These are phyloP conservation scores for Aleadryas rufinucha DNA, from an alignment of 2,113 vertebrate genomes.

Conservation along the genomic window DNA sequence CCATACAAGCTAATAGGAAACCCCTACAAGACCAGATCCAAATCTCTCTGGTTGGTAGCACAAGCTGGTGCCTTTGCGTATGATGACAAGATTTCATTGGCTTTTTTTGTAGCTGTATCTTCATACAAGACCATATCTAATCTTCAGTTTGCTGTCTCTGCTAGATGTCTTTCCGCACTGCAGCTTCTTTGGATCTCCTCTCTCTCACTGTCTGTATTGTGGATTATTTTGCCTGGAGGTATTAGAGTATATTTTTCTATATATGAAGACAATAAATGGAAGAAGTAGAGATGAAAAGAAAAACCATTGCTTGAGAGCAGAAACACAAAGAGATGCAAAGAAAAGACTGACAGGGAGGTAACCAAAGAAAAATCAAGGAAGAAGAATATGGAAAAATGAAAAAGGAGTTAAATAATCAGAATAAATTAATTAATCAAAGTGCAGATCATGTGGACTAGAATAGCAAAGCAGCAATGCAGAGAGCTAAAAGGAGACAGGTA, in stretches of 20 bases:
- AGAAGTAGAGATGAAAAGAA: slow-evolving; percentile 46
- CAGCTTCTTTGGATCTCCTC: slow-evolving; percentile 6
- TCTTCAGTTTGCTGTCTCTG: slow-evolving; percentile 44
- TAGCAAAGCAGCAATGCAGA: slow-evolving; percentile 33
- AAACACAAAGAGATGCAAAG: slow-evolving; percentile 24
- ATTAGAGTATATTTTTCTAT: slow-evolving; percentile 62
- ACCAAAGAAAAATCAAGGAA: slow-evolving; percentile 34
- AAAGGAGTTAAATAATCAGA: slow-evolving; percentile 67
- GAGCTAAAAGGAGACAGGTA: neutral
- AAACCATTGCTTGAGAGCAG: slow-evolving; percentile 18
- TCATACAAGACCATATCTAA: slow-evolving; percentile 29
- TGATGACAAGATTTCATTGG: slow-evolving; percentile 43
- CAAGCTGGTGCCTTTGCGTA: slow-evolving; percentile 31
- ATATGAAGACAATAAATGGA: slow-evolving; percentile 68
- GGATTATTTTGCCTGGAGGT: slow-evolving; percentile 54
- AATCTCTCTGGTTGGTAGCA: neutral
- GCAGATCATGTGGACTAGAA: slow-evolving; percentile 50
- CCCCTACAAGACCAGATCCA: neutral
- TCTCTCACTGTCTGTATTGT: neutral
- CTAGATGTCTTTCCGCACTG: slow-evolving; percentile 10
- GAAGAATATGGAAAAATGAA: slow-evolving; percentile 25
- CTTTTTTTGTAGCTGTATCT: neutral
- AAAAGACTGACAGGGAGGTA: slow-evolving; percentile 66
- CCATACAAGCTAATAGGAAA: neutral
- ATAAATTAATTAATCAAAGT: slow-evolving; percentile 70